A percentile compares a stretch with the other conserved stretches of the same genome.
Evolutionary conservation across 2,888 invertebrate species (phyloP).

Genomic region (Papilio protenor): DNA sequence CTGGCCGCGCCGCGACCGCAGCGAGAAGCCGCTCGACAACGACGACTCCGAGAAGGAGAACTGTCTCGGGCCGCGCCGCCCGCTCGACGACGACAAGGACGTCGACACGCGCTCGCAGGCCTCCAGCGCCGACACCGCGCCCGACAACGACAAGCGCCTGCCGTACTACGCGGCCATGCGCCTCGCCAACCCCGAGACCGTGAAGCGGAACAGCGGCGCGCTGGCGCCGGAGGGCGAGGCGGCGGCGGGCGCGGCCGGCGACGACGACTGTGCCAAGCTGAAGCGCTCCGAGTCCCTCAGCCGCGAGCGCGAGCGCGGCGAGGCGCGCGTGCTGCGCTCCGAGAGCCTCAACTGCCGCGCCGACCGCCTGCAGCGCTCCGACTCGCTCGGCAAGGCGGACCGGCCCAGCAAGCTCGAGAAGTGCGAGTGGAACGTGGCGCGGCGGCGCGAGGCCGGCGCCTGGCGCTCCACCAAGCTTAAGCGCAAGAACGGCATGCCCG

Average conservation of each 20-base stretch:
- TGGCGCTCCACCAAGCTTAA: slow-evolving; percentile 87
- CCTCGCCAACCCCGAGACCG: slow-evolving; percentile 57
- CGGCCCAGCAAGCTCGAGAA: slow-evolving; percentile 87
- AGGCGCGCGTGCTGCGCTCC: slow-evolving; percentile 85
- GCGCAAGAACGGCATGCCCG: slow-evolving; percentile 91
- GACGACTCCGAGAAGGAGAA: slow-evolving; percentile 78
- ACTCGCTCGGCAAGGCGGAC: slow-evolving; percentile 65
- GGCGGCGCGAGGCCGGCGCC: slow-evolving; percentile 84
- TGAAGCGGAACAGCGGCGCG: slow-evolving; percentile 62
- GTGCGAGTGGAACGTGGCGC: slow-evolving; percentile 88
- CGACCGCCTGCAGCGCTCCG: slow-evolving; percentile 62
- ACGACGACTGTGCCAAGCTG: slow-evolving; percentile 61
- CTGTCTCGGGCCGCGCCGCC: slow-evolving; percentile 76
- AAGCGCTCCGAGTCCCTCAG: slow-evolving; percentile 87
- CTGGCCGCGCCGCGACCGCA: slow-evolving; percentile 48
- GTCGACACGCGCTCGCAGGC: slow-evolving; percentile 89
- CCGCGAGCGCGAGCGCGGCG: slow-evolving; percentile 80
- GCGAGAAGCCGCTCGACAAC: slow-evolving; percentile 52
- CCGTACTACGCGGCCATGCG: slow-evolving; percentile 50
- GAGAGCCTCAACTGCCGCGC: slow-evolving; percentile 85
- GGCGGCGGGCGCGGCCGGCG: slow-evolving; percentile 51
- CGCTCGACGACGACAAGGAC: slow-evolving; percentile 91
- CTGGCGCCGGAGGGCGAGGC: slow-evolving; percentile 52
- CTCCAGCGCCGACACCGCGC: slow-evolving; percentile 62
- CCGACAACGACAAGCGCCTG: slow-evolving; percentile 73